Conservation (phyloP, 1,140 invertebrate species). For the Bicyclus anynana region DNA sequence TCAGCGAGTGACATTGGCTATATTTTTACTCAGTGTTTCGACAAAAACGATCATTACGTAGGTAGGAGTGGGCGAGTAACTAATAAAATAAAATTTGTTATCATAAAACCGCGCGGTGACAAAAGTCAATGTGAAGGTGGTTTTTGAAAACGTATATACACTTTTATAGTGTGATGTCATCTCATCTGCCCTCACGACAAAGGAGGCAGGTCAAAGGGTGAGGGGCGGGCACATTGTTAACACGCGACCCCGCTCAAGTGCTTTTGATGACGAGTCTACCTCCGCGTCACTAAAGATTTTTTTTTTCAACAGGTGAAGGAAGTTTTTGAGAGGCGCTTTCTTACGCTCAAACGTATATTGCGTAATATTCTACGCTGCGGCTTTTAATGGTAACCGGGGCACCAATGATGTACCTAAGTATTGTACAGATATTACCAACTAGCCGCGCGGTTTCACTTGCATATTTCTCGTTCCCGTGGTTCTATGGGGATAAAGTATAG, state of each 20-base stretch:
- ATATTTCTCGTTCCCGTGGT: too few species aligned
- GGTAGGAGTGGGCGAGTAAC: too few species aligned
- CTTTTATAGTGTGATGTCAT: conserved; percentile 43
- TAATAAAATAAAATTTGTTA: not conserved
- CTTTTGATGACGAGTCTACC: conserved; percentile 54
- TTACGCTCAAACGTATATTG: conserved; percentile 21
- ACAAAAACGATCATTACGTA: too few species aligned
- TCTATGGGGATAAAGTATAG: too few species aligned
- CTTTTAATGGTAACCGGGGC: not conserved
- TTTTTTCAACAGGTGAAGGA: conserved; percentile 36
- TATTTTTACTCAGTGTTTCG: too few species aligned
- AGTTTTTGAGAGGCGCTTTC: conserved; percentile 27
- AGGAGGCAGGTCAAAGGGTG: conserved; percentile 63
- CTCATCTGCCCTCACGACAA: conserved; percentile 57
- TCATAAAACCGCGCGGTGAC: not conserved
- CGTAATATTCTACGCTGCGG: not conserved
- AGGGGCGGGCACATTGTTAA: conserved; percentile 63
- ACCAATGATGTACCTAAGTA: not conserved
- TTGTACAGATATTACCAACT: not conserved
- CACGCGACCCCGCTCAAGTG: conserved; percentile 59
- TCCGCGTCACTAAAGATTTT: conserved; percentile 32
- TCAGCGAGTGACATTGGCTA: too few species aligned
- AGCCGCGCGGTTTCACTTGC: too few species aligned
- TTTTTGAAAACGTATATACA: conserved; percentile 5
- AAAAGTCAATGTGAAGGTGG: not conserved